phyloP scores from a whole-genome alignment of 1,140 invertebrate genomes.

The Drosophila athabasca region DNA sequence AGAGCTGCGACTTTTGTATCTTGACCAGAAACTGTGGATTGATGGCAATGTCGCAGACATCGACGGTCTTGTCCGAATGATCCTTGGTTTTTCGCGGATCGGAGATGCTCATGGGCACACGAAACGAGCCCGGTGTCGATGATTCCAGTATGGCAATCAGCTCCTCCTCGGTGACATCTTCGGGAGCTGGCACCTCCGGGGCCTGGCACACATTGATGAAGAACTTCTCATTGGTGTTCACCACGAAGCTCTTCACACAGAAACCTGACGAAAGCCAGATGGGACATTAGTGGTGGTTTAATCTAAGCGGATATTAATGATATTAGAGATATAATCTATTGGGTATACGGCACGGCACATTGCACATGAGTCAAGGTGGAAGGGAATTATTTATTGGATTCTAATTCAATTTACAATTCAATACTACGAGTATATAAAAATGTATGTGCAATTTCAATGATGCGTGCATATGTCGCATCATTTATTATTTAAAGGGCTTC shows the following conservation, averaged over 20 bases:
- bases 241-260: constrained; percentile 91
- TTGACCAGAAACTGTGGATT: constrained; percentile 89
- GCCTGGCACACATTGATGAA: constrained; percentile 93
- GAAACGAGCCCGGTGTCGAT: constrained; percentile 88
- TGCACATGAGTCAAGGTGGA: background rate
- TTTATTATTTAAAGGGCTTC: background rate
- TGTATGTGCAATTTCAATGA: background rate
- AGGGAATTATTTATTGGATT: constrained; percentile 20
- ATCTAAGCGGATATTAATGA: too few relatives aligned
- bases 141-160: constrained; percentile 89
- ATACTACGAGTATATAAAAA: background rate
- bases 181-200: constrained; percentile 90
- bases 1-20: constrained; percentile 87
- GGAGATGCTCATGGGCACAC: constrained; percentile 95
- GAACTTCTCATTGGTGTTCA: constrained; percentile 88
- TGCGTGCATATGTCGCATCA: too few relatives aligned
- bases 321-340: too few relatives aligned
- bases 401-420: constrained; percentile 7
- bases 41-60: constrained; percentile 91
- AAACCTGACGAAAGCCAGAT: constrained; percentile 86
- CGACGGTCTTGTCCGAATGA: constrained; percentile 88
- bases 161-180: constrained; percentile 91
- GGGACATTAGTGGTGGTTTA: background rate
- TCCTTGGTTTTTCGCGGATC: constrained; percentile 90
- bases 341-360: too few relatives aligned